Evolutionary conservation across 2,797 vertebrate species (phyloP).

Genomic region (Vultur gryphus): DNA sequence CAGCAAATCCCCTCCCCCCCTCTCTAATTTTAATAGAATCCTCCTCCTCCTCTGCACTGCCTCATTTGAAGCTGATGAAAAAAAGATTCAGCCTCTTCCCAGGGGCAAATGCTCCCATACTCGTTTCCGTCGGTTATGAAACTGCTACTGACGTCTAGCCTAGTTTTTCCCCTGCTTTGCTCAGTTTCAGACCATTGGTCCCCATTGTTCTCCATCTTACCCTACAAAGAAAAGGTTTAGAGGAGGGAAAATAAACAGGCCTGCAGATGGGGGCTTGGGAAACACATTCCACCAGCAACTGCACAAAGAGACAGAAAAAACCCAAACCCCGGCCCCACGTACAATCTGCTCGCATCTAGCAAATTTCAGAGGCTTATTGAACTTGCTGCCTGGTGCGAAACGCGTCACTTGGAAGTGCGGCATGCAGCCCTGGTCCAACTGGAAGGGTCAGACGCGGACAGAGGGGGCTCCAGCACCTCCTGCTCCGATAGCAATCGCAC

Average conservation of each 20-base stretch:
- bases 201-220: not conserved
- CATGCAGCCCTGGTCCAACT: not conserved
- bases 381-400: not conserved
- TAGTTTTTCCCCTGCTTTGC: not conserved
- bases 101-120: not conserved
- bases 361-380: not conserved
- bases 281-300: not conserved
- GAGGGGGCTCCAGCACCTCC: not conserved
- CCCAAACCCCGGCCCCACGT: rapidly evolving
- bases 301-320: not conserved
- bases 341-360: not conserved
- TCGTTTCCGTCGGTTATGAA: not conserved
- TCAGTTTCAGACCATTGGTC: constrained; percentile 13
- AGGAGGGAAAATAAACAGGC: not conserved
- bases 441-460: not conserved
- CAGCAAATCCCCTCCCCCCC: not conserved
- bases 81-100: constrained; percentile 7
- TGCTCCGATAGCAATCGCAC: not conserved
- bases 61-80: constrained; percentile 1
- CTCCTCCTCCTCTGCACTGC: not conserved
- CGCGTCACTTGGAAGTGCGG: rapidly evolving
- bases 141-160: not conserved
- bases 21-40: not conserved
- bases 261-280: not conserved
- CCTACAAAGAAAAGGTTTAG: not conserved